Conservation (phyloP, 2,888 invertebrate genomes). For the Teinopalpus imperialis region DNA sequence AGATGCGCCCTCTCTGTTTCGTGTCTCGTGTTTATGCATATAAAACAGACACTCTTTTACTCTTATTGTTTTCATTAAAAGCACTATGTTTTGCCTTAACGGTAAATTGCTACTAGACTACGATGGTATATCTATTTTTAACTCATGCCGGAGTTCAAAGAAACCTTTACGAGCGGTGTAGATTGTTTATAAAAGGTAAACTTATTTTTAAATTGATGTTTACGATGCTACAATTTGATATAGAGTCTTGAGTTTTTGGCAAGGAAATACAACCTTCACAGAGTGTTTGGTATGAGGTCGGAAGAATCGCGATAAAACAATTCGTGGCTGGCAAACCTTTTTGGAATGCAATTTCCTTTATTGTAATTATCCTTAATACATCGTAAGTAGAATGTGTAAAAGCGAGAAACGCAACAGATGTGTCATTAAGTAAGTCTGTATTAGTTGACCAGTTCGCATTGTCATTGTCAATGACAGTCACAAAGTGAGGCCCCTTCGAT, state of each 20-base stretch:
- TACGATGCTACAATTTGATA: constrained; percentile 6
- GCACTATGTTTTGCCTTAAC: constrained; percentile 33
- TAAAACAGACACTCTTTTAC: constrained; percentile 36
- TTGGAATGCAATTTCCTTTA: constrained; percentile 11
- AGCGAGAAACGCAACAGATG: constrained; percentile 59
- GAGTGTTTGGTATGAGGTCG: constrained; percentile 17
- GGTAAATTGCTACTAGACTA: constrained; percentile 31
- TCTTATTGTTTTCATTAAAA: constrained; percentile 35
- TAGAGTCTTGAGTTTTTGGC: constrained; percentile 16
- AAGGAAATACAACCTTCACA: constrained; percentile 7
- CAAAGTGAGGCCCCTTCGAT: constrained; percentile 59
- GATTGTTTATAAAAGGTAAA: constrained; percentile 21
- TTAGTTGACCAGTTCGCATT: constrained; percentile 61
- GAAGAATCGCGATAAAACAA: constrained; percentile 16
- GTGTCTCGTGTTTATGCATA: constrained; percentile 41
- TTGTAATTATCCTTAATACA: constrained; percentile 32
- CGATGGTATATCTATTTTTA: constrained; percentile 10
- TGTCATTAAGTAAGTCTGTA: constrained; percentile 49
- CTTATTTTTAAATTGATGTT: constrained; percentile 7
- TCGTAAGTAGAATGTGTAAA: constrained; percentile 20
- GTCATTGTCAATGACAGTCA: constrained; percentile 68
- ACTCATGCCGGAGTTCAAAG: constrained; percentile 6
- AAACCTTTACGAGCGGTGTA: constrained; percentile 17
- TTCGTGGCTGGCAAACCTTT: constrained; percentile 17
- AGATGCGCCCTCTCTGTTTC: constrained; percentile 45